phyloP scores from a whole-genome alignment of 1,140 invertebrate genomes.

The Pantala flavescens region DNA sequence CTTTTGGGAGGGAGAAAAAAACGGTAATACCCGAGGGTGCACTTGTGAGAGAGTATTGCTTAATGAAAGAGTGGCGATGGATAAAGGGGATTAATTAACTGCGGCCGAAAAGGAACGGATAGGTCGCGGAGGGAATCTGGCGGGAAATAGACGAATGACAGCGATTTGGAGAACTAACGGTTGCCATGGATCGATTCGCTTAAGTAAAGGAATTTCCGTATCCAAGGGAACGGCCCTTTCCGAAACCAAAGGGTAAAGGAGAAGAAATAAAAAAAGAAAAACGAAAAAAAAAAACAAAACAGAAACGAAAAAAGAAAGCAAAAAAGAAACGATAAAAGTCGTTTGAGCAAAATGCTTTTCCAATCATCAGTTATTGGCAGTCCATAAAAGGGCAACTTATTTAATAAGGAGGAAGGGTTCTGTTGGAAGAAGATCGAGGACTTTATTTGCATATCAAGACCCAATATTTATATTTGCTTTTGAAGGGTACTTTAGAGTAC shows the following conservation, averaged over 20 bases:
- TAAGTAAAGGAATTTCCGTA: too few relatives aligned
- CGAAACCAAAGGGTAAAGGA: background rate
- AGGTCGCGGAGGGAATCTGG: too few relatives aligned
- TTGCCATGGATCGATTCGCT: too few relatives aligned
- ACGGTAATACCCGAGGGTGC: background rate
- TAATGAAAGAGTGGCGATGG: background rate
- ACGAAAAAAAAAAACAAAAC: background rate
- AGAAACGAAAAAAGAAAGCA: background rate
- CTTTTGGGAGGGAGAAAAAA: background rate
- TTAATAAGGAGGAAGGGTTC: background rate
- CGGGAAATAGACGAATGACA: too few relatives aligned
- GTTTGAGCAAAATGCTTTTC: background rate
- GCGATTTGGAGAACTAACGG: too few relatives aligned
- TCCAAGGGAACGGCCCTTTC: background rate
- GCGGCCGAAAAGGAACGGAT: background rate
- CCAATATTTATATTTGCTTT: conserved; percentile 2
- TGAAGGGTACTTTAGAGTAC: background rate
- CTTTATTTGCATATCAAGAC: background rate
- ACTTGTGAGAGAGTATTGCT: background rate
- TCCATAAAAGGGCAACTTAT: background rate
- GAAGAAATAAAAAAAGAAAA: too few relatives aligned
- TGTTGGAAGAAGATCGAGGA: background rate
- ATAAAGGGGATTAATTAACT: background rate
- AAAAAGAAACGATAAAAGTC: background rate
- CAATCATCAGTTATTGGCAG: background rate